Base-by-base conservation (phyloP, 2,888 invertebrate species). In the Folsomia candida region DNA sequence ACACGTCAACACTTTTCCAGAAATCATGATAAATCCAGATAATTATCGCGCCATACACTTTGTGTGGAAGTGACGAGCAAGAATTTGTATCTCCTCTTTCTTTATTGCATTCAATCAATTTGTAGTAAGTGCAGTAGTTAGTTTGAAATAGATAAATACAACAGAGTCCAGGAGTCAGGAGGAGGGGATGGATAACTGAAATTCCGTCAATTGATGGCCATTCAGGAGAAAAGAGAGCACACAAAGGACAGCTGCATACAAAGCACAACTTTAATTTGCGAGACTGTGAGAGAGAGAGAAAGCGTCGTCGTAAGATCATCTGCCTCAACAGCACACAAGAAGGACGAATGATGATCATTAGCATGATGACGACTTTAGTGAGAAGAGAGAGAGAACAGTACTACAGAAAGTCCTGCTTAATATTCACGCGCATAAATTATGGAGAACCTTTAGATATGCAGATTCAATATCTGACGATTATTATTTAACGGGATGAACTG, bases 391-490 rank as follows among this genome's bases (percentile, higher is more conserved):
- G 58, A 37, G 63, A 64, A 51, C 54, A 65, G 51, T 67, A 71
- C 70, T 74, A 70, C 72, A 74, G 72, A 72, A 70, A 63, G 63
- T 68, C 26, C 72, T 75, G 74, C 74, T 78, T 77, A 78, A 78
- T 74, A 78, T 77, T 76, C 78, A 74, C 70, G n/a, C n/a, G 78
- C 75, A 78, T 78, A 77, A 78, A 78, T 78, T 78, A 78, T 77
- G 72, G 74, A 69, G 67, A 67, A 76, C 74, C 76, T 76, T 77
- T 78, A 76, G 76, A 78, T 77, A 78, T 78, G 78, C 76, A 78
- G 74, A 78, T 78, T 78, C 72, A n/a, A 67, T 74, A 74, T 75
- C 71, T 62, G 74, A 68, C 63, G 51, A 67, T 47, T 37, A 68
- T 47, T 68, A 14, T 29, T 57, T 63, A 22, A 29, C 54, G 51